Conservation (phyloP, 1,140 invertebrate species). For the Heliconius congener region DNA sequence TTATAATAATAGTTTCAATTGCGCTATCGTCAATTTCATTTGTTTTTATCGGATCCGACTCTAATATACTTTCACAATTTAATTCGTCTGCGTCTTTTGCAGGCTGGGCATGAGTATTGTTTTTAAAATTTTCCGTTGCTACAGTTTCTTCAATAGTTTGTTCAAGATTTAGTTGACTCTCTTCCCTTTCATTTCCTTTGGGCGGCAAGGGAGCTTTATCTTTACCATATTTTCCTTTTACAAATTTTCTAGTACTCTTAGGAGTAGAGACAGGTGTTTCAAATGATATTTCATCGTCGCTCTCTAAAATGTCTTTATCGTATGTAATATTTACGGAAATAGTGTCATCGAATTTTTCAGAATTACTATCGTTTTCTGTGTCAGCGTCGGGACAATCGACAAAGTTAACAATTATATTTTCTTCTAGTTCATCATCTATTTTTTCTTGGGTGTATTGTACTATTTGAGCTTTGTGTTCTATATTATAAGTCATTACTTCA, state of each 20-base stretch:
- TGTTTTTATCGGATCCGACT: background rate
- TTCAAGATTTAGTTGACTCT: background rate
- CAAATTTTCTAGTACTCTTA: slow-evolving; percentile 59
- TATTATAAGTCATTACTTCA: too few relatives aligned
- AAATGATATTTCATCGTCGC: slow-evolving; percentile 74
- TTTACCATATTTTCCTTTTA: slow-evolving; percentile 76
- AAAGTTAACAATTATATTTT: background rate
- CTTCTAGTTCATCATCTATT: background rate
- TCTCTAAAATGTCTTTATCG: slow-evolving; percentile 61
- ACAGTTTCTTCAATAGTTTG: background rate
- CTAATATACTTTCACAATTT: background rate
- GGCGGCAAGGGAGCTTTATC: slow-evolving; percentile 65
- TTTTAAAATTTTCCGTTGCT: background rate
- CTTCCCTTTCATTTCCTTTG: background rate
- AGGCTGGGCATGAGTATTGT: background rate
- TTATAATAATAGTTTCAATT: background rate
- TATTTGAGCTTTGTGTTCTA: slow-evolving; percentile 15
- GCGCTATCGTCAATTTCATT: background rate
- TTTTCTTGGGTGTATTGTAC: background rate
- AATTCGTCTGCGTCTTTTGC: background rate
- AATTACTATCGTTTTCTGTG: slow-evolving; percentile 20
- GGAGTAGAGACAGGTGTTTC: slow-evolving; percentile 78
- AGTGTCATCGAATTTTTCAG: slow-evolving; percentile 42
- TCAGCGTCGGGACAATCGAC: background rate
- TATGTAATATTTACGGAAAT: slow-evolving; percentile 46